Evolutionary conservation across 2,888 invertebrate genomes (phyloP), one percentile per base, ranked within the genome.

Genomic region (Subacronicta megacephala): DNA sequence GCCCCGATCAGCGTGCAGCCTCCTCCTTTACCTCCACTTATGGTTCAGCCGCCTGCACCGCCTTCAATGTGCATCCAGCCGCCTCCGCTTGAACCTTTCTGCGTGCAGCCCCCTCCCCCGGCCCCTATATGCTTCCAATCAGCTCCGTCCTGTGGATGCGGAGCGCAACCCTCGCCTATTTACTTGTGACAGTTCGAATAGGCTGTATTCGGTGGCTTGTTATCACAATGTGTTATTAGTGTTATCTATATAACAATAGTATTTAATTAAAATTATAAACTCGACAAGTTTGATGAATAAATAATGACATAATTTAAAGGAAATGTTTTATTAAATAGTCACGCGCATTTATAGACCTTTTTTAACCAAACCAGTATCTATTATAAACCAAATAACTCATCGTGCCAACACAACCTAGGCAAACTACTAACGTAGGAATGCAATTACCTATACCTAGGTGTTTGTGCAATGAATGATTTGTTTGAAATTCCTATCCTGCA

Each of bases 1-100:
- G 69, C 81, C 0, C 92, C 93, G 0, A 75, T 93, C 36, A 89
- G 82, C 17, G 57, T 91, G 4, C 90, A 92, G 29, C 92, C 91
- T 5, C 91, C 92, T 7, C 84, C 86, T 0, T 61, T 87, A 3
- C 88, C 88, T 2, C 88, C 92, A 2, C 73, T 92, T n/a, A 86
- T 83, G 66, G 82, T 91, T 2, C 90, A 91, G 56, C 87, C 89
- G 2, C 90, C 91, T 6, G 80, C 80, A 1, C 87, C 88, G 0
- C 85, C 88, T 1, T 82, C 89, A 0, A 71, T 90, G 63, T 84
- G 84, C 61, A 77, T 90, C 42, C 92, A 91, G 61, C 87, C 89
- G 3, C 92, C 93, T 0, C 84, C 89, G 0, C 76, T 82, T 3
- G 82, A 87, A 0, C 92, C 93, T 1, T 85, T 92, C 54, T 89